These are phyloP conservation scores for Clostera curtula DNA, from an alignment of 2,888 invertebrate genomes.

Conservation along the genomic window DNA sequence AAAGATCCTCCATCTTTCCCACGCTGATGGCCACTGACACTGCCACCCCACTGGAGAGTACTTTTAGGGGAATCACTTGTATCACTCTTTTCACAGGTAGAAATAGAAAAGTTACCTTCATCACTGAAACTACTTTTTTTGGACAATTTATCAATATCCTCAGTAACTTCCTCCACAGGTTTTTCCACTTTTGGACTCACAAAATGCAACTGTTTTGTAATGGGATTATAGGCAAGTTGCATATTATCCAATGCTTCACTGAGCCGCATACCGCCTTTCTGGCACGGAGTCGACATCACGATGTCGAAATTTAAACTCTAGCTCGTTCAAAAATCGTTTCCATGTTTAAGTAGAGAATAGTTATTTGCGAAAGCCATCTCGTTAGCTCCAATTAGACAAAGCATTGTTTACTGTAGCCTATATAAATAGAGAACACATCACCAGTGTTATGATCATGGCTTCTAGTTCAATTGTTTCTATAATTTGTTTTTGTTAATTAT, in stretches of 20 bases:
- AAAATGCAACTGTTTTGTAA: slow-evolving; percentile 82
- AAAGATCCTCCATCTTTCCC: slow-evolving; percentile 77
- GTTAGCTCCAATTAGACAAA: slow-evolving; percentile 10
- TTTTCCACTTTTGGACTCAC: slow-evolving; percentile 65
- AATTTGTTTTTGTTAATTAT: slow-evolving; percentile 24
- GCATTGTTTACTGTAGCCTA: slow-evolving; percentile 9
- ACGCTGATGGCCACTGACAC: slow-evolving; percentile 66
- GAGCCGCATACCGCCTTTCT: slow-evolving; percentile 74
- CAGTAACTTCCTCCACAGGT: slow-evolving; percentile 38
- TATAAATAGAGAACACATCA: slow-evolving; percentile 11
- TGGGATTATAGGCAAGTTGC: slow-evolving; percentile 83
- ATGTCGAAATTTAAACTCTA: slow-evolving; percentile 29
- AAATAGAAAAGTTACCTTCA: slow-evolving; percentile 67
- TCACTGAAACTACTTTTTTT: slow-evolving; percentile 72
- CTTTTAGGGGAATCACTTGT: slow-evolving; percentile 70
- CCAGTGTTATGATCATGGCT: slow-evolving; percentile 15
- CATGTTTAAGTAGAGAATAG: slow-evolving; percentile 34
- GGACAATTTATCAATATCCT: slow-evolving; percentile 61
- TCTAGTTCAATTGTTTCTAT: slow-evolving; percentile 15
- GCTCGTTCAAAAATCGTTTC: slow-evolving; percentile 32
- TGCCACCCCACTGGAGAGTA: slow-evolving; percentile 65
- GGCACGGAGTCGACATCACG: slow-evolving; percentile 58
- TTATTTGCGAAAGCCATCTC: slow-evolving; percentile 33
- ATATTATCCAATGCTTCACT: slow-evolving; percentile 83
- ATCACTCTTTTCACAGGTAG: slow-evolving; percentile 69